Base-by-base conservation (phyloP, 2,113 vertebrate genomes). In the Callithrix jacchus region DNA sequence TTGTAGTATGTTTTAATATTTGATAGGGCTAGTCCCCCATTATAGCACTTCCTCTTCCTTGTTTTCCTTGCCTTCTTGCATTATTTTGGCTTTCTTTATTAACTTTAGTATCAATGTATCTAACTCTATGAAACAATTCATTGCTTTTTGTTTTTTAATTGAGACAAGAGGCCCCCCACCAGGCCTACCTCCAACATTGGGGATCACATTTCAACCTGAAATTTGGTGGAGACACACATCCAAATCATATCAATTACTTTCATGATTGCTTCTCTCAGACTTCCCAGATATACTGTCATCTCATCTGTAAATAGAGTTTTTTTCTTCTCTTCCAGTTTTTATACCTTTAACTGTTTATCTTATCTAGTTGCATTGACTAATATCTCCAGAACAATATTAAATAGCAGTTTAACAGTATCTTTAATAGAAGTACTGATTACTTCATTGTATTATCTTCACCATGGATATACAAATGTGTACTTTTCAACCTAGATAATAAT, bases 401-500 rank as follows among this genome's bases (percentile, higher is more conserved):
- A 64, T 82, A 77, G 30, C 58, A 49, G 10, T 87, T 20, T 90
- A 47, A 80, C 17, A 32, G 11, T 88, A 27, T 94, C 73, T 89
- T 86, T 66, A 56, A 37, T 85, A 58, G 52, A 40, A 30, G 17
- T 74, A 16, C 54, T 64, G 58, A 58, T 56, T 88, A n/a, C 30
- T 87, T 71, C 76, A n/a, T 81, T 95, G n/a, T 87, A 40, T 91
- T 87, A 47, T 56, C n/a, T 94, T 90, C 66, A 81, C 66, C 95
- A 18, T 47, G n/a, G 11, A 11, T 88, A 77, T 85, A 73, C 25
- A 81, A 5, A 80, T 66, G n/a, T 45, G 35, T 49, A 25, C 25
- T 74, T 80, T 93, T 93, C 13, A 52, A 74, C 23, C n/a, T 90
- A 68, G 30, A 42, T 88, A 77, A 56, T 94, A 86, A 42, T 61